Conservation (phyloP, 2,888 invertebrate genomes). For the Zaprionus lineosus region DNA sequence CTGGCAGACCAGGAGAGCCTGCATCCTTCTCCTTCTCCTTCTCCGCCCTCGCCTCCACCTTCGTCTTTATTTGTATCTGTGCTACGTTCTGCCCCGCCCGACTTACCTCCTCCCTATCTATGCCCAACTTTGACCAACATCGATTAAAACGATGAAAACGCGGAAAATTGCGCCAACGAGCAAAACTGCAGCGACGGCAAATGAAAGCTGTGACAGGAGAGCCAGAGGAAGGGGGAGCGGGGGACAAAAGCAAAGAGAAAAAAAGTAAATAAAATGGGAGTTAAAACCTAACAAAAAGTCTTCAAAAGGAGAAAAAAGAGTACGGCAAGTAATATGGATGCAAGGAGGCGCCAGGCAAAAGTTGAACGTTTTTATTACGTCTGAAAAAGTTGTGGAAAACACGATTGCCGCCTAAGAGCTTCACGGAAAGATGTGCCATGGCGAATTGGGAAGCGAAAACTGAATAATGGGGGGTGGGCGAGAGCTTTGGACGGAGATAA, state of each 20-base stretch:
- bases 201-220: slow-evolving; percentile 65
- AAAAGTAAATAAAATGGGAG: slow-evolving; percentile 7
- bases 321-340: slow-evolving; percentile 15
- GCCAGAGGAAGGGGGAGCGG: neutral
- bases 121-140: slow-evolving; percentile 73
- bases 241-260: slow-evolving; percentile 25
- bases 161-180: slow-evolving; percentile 77
- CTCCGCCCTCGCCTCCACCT: neutral
- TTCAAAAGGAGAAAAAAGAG: neutral
- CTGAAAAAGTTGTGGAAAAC: slow-evolving; percentile 75
- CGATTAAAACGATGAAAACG: slow-evolving; percentile 78
- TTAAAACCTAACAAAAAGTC: slow-evolving; percentile 11
- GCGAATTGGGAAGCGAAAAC: neutral
- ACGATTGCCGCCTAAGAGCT: slow-evolving; percentile 76
- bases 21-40: no score
- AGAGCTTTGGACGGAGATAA: slow-evolving; percentile 12
- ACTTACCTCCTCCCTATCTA: neutral
- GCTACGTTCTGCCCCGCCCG: neutral
- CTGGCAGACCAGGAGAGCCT: slow-evolving; percentile 10
- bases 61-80: slow-evolving; percentile 14
- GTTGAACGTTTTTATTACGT: slow-evolving; percentile 75
- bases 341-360: slow-evolving; percentile 54
- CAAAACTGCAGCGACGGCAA: slow-evolving; percentile 72
- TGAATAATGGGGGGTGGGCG: neutral
- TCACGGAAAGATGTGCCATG: slow-evolving; percentile 23